Evolutionary conservation across 2,888 invertebrate species (phyloP).

Genomic region (Phengaris alcon): DNA sequence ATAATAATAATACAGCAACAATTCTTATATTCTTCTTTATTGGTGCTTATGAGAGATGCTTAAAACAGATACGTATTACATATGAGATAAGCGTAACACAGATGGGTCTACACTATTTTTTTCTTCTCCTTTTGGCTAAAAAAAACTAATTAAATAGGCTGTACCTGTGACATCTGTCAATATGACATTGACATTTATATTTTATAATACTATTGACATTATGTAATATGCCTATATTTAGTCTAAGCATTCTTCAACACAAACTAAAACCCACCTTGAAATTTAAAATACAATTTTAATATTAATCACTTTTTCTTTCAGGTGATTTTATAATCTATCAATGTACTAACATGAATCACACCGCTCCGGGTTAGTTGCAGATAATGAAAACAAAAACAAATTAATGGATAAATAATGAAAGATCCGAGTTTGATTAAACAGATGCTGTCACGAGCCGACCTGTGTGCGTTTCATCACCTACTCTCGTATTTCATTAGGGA

Average conservation of each 20-base stretch:
- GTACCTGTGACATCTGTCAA: too few relatives aligned
- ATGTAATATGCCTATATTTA: background rate
- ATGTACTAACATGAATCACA: conserved; percentile 22
- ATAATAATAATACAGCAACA: too few relatives aligned
- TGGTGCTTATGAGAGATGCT: too few relatives aligned
- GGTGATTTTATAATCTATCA: background rate
- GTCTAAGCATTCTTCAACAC: background rate
- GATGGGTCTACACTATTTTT: too few relatives aligned
- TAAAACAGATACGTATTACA: too few relatives aligned
- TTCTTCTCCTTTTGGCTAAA: too few relatives aligned
- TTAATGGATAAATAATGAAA: conserved; percentile 68
- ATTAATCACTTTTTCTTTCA: conserved; percentile 5
- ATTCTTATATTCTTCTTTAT: too few relatives aligned
- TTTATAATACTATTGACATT: too few relatives aligned
- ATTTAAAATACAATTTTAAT: conserved; percentile 5
- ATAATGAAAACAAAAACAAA: conserved; percentile 39
- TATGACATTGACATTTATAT: too few relatives aligned
- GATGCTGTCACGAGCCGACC: conserved; percentile 62
- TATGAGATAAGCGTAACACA: too few relatives aligned
- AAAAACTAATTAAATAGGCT: too few relatives aligned
- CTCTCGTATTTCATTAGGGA: conserved; percentile 65
- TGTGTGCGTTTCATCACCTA: conserved; percentile 68
- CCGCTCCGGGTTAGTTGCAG: conserved; percentile 11
- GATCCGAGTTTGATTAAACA: conserved; percentile 65
- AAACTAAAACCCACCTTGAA: background rate